A percentile compares a stretch with the other conserved stretches of the same genome.
These are phyloP conservation scores for Spilogale gracilis DNA, from an alignment of 2,113 vertebrate genomes.

Conservation along the genomic window DNA sequence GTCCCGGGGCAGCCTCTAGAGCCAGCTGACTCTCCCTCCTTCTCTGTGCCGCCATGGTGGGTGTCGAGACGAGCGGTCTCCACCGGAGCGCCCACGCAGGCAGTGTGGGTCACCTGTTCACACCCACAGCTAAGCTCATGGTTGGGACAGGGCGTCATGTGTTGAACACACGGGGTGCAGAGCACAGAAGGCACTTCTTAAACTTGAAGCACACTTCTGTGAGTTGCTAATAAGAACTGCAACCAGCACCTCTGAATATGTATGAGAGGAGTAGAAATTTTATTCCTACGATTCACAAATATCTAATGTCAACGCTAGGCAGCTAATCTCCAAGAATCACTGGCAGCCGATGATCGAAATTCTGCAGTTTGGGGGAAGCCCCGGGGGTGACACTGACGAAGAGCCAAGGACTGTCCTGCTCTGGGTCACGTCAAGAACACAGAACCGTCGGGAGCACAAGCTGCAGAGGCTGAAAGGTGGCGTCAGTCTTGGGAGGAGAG, in stretches of 20 bases:
- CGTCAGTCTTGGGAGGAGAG: fast-evolving
- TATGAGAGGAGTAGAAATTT: fast-evolving
- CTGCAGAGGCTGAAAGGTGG: not conserved
- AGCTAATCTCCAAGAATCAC: fast-evolving
- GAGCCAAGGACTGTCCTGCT: fast-evolving
- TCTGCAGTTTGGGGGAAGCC: fast-evolving
- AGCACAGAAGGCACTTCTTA: too few relatives aligned
- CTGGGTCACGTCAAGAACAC: fast-evolving
- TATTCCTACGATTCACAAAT: too few relatives aligned
- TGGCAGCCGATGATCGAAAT: not conserved
- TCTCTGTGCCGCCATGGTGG: fast-evolving
- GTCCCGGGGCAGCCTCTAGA: not conserved
- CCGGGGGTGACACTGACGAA: fast-evolving
- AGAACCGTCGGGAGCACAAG: fast-evolving
- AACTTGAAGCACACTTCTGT: not conserved
- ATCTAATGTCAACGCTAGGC: not conserved
- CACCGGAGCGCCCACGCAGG: fast-evolving
- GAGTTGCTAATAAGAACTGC: not conserved
- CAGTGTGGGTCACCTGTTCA: fast-evolving
- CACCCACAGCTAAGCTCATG: fast-evolving
- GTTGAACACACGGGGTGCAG: too few relatives aligned
- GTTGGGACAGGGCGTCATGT: fast-evolving
- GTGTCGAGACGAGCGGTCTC: not conserved
- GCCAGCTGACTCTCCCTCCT: not conserved
- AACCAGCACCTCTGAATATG: not conserved